These are phyloP conservation scores for Gymnoscopelus braueri DNA, from an alignment of 2,797 vertebrate genomes.

Conservation along the genomic window DNA sequence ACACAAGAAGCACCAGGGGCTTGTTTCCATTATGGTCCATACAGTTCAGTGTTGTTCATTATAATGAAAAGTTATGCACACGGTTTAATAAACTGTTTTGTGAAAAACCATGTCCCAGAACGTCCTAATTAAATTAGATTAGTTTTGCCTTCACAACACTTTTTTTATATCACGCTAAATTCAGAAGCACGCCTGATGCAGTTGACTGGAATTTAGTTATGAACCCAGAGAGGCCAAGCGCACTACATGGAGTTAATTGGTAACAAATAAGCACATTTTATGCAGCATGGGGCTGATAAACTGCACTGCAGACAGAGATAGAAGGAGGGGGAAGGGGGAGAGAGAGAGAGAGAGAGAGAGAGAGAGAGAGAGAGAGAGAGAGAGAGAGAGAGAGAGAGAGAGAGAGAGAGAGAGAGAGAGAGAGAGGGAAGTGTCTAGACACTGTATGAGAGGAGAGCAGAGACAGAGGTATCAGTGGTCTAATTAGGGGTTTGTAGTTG, in stretches of 20 bases:
- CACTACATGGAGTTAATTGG: conserved; percentile 64
- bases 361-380: not conserved
- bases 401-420: conserved; percentile 8
- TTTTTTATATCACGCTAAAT: no score
- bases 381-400: not conserved
- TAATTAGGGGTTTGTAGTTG: conserved; percentile 46
- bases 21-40: no score
- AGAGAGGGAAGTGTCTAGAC: conserved; percentile 8
- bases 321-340: not conserved
- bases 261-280: conserved; percentile 64
- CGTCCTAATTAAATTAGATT: no score
- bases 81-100: no score
- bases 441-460: conserved; percentile 5
- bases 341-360: not conserved
- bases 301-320: conserved; percentile 12
- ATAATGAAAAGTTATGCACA: no score
- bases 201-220: conserved; percentile 45
- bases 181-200: conserved; percentile 26
- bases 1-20: no score
- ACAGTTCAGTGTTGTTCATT: no score
- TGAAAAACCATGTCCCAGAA: conserved; percentile 3
- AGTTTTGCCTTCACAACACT: no score
- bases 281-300: conserved; percentile 48
- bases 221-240: conserved; percentile 35
- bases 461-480: conserved; percentile 22